These are phyloP conservation scores for Morinoia aosen DNA, from an alignment of 2,888 invertebrate species.

Conservation along the genomic window DNA sequence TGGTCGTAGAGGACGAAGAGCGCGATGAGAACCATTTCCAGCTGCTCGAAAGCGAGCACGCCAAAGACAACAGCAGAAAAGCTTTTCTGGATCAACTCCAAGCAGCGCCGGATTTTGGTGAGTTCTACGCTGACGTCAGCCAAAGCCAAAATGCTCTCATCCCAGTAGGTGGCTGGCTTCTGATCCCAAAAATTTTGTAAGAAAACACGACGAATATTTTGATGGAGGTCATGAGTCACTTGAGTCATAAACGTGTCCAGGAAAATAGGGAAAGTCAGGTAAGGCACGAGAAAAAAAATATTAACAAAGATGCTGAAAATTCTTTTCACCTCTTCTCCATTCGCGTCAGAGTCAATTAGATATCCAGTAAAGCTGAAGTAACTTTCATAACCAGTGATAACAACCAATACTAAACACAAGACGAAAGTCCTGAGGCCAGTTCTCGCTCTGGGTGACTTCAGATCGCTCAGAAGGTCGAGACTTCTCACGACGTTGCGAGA, in stretches of 20 bases:
- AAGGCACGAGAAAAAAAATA: not conserved
- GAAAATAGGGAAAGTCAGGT: not conserved
- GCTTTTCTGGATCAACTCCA: not conserved
- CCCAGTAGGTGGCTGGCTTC: not conserved
- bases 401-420: not conserved
- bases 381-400: not conserved
- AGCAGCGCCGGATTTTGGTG: not conserved
- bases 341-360: not conserved
- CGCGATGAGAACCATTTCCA: not conserved
- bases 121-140: not conserved
- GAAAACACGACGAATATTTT: not conserved
- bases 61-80: not conserved
- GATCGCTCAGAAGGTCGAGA: not conserved
- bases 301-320: not conserved
- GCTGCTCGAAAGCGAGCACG: not conserved
- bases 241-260: not conserved
- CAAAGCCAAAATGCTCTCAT: not conserved
- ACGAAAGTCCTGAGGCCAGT: not conserved
- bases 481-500: not conserved
- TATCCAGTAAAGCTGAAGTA: not conserved
- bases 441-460: not conserved
- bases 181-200: not conserved
- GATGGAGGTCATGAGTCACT: not conserved
- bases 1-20: not conserved
- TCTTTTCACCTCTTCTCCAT: not conserved